Evolutionary conservation across 35 echinoderm and acorn worm genomes (phyloP), one percentile per base, ranked within the genome.

Genomic region (Stichopus chloronotus): DNA sequence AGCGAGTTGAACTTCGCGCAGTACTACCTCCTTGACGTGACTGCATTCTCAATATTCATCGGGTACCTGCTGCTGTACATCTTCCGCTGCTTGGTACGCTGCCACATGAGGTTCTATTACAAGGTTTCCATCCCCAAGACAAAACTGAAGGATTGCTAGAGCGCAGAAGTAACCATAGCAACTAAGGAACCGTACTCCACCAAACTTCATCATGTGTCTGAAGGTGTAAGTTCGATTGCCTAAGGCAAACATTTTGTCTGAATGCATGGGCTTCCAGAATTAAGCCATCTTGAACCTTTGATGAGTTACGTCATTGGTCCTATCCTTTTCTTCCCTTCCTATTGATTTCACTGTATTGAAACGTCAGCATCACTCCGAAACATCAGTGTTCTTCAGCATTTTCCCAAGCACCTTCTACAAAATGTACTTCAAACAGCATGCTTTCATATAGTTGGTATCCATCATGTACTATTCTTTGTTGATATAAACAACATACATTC

Each of bases 11-110:
- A 85, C 59, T 92, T 82, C 21, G 25, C 43, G 2, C 91, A 92
- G 60, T 92, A 92, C 56, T 92, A 92, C 60, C 79, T 92, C 11
- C 59, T 92, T 5, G 91, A 92, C 9, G 91, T 92, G 25, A 85
- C 81, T 7, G 78, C 79, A 8, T 92, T 92, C 91, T 91, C 16
- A 0, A 91, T 91, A 19, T 30, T 91, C 25, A 23, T 91, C 19
- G 72, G 22, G 8, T 91, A 77, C 54, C 11, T 78, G 4, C 13
- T 59, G 9, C n/a, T 91, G 9, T 17, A 23, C 9, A 53, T 91
- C 25, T 55, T 91, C 5, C 21, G 52, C 8, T 57, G 8, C 21
- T 11, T 91, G 11, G 25, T 91, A 12, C 24, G 90, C n/a, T 91
- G 90, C 16, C 69, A 91, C 10, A 91, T 79, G 52, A 78, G 72